Conservation (phyloP, 2,113 vertebrate species). For the Cryptomyrus ogoouensis region DNA sequence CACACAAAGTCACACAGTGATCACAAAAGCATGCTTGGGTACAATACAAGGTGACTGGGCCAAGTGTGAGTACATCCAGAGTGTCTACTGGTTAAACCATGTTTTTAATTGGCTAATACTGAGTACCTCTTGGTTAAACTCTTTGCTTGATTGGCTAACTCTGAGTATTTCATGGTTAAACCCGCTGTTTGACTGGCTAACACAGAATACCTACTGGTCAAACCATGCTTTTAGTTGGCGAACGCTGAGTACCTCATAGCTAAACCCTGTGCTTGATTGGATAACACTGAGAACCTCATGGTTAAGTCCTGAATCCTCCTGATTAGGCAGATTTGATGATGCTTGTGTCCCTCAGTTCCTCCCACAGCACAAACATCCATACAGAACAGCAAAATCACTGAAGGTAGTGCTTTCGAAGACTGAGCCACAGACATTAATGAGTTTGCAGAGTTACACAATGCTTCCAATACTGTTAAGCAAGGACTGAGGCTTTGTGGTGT, state of each 20-base stretch:
- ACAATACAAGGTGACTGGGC: background rate
- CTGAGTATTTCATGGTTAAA: no score
- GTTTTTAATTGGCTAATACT: no score
- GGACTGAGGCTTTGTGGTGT: background rate
- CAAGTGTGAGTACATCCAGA: no score
- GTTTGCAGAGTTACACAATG: background rate
- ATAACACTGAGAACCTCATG: background rate
- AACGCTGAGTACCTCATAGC: background rate
- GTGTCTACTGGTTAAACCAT: no score
- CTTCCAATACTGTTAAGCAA: background rate
- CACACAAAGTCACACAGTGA: background rate
- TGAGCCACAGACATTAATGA: background rate
- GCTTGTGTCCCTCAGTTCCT: background rate
- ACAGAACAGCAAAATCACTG: background rate
- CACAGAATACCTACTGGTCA: no score
- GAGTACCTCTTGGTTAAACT: no score
- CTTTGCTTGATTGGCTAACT: no score
- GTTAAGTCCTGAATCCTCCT: background rate
- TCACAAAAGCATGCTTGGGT: background rate
- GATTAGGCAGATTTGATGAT: background rate
- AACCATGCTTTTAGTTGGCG: no score
- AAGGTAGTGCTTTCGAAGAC: background rate
- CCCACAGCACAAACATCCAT: background rate
- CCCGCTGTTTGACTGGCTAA: no score
- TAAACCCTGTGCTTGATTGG: background rate